Evolutionary conservation across 2,113 vertebrate species (phyloP).

Genomic region (Cricetomys ansorgei): DNA sequence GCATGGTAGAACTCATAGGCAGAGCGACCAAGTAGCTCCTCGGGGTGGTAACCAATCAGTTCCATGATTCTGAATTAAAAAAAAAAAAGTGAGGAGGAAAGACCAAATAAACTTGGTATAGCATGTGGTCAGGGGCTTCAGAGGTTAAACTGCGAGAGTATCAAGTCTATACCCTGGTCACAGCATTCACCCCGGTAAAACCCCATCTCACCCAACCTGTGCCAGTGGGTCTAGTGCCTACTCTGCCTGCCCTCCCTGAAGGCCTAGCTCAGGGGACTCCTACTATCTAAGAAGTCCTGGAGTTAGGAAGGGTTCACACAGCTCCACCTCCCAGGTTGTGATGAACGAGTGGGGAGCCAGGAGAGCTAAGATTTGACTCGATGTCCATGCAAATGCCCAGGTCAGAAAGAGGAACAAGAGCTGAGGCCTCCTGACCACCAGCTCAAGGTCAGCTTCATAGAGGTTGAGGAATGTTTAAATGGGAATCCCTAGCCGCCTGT

Average conservation of each 20-base stretch:
- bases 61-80: constrained; percentile 89
- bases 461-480: background rate
- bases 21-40: constrained; percentile 94
- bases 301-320: background rate
- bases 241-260: background rate
- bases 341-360: background rate
- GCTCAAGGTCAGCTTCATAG: background rate
- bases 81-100: background rate
- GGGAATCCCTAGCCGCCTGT: background rate
- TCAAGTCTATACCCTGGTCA: background rate
- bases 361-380: background rate
- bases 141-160: background rate
- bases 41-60: constrained; percentile 93
- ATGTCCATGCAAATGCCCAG: background rate
- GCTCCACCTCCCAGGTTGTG: background rate
- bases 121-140: too few relatives aligned
- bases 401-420: background rate
- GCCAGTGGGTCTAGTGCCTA: too few relatives aligned
- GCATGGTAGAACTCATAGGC: constrained; percentile 96
- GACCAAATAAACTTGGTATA: background rate
- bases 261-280: background rate
- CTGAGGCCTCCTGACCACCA: background rate
- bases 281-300: background rate
- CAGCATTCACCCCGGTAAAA: background rate
- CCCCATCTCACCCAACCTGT: background rate